These are phyloP conservation scores for Gymnoscelis rufifasciata DNA, from an alignment of 2,888 invertebrate species.

Conservation along the genomic window DNA sequence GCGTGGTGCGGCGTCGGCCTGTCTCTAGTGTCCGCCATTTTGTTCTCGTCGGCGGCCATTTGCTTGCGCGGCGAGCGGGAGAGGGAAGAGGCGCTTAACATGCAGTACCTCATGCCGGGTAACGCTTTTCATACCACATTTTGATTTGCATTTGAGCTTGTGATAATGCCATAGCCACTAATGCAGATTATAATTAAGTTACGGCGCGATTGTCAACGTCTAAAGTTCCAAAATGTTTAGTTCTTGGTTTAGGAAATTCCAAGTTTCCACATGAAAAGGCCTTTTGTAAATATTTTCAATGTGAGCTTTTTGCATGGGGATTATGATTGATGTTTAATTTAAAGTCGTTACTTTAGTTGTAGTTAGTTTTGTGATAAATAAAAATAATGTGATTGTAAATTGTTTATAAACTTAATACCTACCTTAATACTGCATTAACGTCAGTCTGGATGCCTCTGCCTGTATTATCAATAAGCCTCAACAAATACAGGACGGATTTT, in stretches of 20 bases:
- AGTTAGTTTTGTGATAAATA: too few relatives aligned
- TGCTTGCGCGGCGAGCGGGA: constrained; percentile 96
- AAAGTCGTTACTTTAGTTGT: too few relatives aligned
- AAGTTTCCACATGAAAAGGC: constrained; percentile 13
- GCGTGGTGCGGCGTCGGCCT: constrained; percentile 98
- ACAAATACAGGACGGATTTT: too few relatives aligned
- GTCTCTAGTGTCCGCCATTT: constrained; percentile 93
- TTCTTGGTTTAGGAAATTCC: not conserved
- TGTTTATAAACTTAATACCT: too few relatives aligned
- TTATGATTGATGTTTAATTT: constrained; percentile 12
- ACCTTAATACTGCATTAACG: too few relatives aligned
- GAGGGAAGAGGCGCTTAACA: constrained; percentile 96
- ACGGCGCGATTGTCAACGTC: not conserved
- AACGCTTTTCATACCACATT: constrained; percentile 47
- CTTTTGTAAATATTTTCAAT: constrained; percentile 43
- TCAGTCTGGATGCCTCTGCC: too few relatives aligned
- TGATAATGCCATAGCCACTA: not conserved
- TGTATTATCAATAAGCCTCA: too few relatives aligned
- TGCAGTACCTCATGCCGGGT: constrained; percentile 99
- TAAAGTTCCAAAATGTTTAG: too few relatives aligned
- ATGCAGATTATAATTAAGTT: not conserved
- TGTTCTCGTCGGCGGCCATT: constrained; percentile 95
- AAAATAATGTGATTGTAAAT: too few relatives aligned
- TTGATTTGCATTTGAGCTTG: constrained; percentile 1
- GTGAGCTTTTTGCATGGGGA: constrained; percentile 24